Conservation (phyloP, 2,888 invertebrate species). For the Macrophya annulata region DNA sequence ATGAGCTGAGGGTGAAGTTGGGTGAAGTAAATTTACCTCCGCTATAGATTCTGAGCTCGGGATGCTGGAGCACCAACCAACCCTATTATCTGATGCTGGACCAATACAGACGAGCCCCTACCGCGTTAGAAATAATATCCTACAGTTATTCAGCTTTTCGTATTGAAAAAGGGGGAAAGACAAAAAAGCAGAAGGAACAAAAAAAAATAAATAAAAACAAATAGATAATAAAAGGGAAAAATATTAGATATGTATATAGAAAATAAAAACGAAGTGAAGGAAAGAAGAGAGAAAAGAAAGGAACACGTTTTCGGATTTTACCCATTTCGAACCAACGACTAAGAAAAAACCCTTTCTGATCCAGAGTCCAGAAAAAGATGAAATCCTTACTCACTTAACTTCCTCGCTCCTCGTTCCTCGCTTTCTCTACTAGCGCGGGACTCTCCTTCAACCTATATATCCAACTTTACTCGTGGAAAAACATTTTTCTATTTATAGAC, state of each 20-base stretch:
- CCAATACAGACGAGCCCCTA: not conserved
- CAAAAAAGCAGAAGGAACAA: not conserved
- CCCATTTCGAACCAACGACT: not conserved
- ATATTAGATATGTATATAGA: too few relatives aligned
- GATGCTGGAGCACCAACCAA: not conserved
- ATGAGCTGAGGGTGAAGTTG: not conserved
- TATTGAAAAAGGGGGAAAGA: not conserved
- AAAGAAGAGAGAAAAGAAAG: not conserved
- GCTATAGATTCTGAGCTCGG: not conserved
- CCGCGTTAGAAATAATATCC: not conserved
- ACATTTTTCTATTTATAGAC: conserved; percentile 40
- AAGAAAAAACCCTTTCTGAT: conserved; percentile 5
- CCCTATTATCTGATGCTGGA: not conserved
- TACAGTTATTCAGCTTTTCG: too few relatives aligned
- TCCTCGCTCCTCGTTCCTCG: not conserved
- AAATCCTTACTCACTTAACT: not conserved
- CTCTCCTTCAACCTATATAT: not conserved
- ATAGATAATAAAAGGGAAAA: not conserved
- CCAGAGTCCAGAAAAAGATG: not conserved
- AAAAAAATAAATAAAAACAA: not conserved
- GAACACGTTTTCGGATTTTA: conserved; percentile 2
- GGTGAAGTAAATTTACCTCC: not conserved
- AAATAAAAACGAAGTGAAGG: not conserved
- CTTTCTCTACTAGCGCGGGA: not conserved
- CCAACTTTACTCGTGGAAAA: not conserved